Conservation (phyloP, 2,113 vertebrate species). For the Cacatua alba region DNA sequence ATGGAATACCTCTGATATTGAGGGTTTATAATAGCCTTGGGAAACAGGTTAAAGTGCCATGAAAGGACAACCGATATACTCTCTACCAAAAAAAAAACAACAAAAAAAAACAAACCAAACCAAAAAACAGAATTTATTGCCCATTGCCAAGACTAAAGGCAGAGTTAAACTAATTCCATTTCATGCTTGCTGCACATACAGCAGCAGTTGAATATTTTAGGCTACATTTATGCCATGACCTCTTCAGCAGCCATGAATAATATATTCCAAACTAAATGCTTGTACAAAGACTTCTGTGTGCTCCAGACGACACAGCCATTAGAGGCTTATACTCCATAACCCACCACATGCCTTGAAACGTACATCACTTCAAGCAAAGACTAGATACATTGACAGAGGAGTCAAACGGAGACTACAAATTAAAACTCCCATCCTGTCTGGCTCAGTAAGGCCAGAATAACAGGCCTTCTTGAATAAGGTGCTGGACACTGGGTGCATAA, state of each 20-base stretch:
- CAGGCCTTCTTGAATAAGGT: not conserved
- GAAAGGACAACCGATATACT: not conserved
- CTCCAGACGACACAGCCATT: not conserved
- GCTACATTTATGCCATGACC: rapidly evolving
- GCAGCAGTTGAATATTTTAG: not conserved
- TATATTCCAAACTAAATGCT: not conserved
- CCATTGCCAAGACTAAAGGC: not conserved
- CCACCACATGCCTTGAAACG: not conserved
- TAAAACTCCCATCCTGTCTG: not conserved
- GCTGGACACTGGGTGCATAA: not conserved
- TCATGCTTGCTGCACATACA: not conserved
- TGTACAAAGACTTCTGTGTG: not conserved
- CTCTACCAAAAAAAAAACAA: not conserved
- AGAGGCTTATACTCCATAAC: not conserved
- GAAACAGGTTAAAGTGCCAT: not conserved
- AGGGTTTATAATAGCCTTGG: not conserved
- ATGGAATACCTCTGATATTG: not conserved
- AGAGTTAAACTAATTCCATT: not conserved
- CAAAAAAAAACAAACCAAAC: not conserved
- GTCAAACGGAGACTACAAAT: not conserved
- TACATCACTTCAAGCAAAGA: not conserved
- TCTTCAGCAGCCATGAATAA: not conserved
- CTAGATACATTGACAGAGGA: not conserved
- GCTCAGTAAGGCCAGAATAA: not conserved
- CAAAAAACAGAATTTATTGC: not conserved